Conservation (phyloP, 2,888 invertebrate species). For the Agriopis aurantiaria region DNA sequence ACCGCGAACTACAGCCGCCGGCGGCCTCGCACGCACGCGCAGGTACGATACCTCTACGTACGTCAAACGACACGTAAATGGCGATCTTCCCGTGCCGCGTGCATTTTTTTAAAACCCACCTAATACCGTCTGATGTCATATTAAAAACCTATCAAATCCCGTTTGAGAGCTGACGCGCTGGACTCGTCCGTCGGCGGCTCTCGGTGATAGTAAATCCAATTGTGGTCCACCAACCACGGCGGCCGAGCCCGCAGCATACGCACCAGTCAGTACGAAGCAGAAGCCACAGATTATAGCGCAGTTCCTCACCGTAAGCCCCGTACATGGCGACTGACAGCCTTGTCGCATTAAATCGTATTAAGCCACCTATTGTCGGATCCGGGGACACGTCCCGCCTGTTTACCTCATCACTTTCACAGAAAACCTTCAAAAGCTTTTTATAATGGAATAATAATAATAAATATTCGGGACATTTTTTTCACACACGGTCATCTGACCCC, state of each 20-base stretch:
- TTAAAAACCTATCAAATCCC: slow-evolving; percentile 20
- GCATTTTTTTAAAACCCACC: background rate
- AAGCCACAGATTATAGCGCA: background rate
- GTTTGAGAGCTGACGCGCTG: slow-evolving; percentile 18
- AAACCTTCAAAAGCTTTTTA: no score
- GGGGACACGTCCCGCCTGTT: background rate
- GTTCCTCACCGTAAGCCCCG: slow-evolving; percentile 12
- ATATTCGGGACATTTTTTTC: no score
- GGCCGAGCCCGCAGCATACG: slow-evolving; percentile 9
- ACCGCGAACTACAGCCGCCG: background rate
- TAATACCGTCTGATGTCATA: slow-evolving; percentile 20
- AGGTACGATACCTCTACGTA: background rate
- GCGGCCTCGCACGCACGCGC: background rate
- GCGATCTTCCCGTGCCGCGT: background rate
- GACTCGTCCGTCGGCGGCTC: slow-evolving; percentile 14
- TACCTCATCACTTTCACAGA: no score
- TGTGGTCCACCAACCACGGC: slow-evolving; percentile 16
- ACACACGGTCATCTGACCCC: no score
- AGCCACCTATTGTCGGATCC: slow-evolving; percentile 6
- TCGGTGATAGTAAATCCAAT: slow-evolving; percentile 24
- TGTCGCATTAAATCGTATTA: slow-evolving; percentile 22
- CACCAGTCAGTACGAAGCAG: background rate
- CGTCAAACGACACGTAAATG: background rate
- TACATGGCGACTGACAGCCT: slow-evolving; percentile 5
- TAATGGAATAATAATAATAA: no score